Evolutionary conservation across 2,888 invertebrate genomes (phyloP), one percentile per base, ranked within the genome.

Genomic region (Diogma glabrata): DNA sequence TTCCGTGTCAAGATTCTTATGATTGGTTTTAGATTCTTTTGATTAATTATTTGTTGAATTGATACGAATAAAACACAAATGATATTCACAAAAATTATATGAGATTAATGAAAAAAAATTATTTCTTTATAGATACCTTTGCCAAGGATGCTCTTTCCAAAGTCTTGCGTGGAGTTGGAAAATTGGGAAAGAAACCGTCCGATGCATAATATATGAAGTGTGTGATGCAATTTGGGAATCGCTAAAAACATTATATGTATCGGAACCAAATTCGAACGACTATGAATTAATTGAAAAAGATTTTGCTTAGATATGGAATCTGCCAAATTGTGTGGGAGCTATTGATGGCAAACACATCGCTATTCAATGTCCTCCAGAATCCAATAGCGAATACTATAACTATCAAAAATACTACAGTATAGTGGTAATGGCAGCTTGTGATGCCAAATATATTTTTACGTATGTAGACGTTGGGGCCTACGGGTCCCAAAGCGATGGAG

Each of bases 321-420:
- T 60, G 47, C 56, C 57, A 22, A 49, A 59, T 47, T 61, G 59
- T 52, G 50, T 60, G 20, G 62, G 63, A 26, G 57, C 58, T 23
- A 54, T 63, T 17, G 61, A 62, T 52, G 62, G 63, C 1, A 62
- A 60, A 54, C 62, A 63, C 53, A 56, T 60, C 26, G 50, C 55
- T 9, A 58, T 63, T 50, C 56, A 57, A 53, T 53, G 56, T n/a
- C 62, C 63, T 8, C 30, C 30, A n/a, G n/a, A n/a, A n/a, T n/a
- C n/a, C n/a, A n/a, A n/a, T n/a, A n/a, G n/a, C n/a, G 30, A 3
- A 30, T 30, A n/a, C 14, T 30, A n/a, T 7, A 30, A 30, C 8
- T 30, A 30, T 30, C 4, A 30, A 8, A 30, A 30, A 30, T 30
- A n/a, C 9, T 30, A n/a, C 14, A 30, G 30, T 30, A 30, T 30